These are phyloP conservation scores for Drosophila mercatorum DNA, from an alignment of 2,888 invertebrate genomes.

Conservation along the genomic window DNA sequence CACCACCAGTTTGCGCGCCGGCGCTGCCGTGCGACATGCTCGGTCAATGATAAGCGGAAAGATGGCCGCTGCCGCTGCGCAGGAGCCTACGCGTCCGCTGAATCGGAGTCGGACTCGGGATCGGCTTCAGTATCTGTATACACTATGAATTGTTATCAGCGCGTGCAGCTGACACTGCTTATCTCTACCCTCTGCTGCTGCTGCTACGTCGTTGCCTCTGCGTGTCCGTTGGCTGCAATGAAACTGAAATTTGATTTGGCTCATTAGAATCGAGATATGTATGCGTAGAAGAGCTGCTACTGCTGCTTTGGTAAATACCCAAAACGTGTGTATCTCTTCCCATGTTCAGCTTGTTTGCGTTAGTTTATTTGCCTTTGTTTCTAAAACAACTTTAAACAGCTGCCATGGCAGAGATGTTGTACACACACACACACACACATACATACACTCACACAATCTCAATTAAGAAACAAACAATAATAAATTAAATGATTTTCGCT, in stretches of 20 bases:
- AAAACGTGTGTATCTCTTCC: slow-evolving; percentile 11
- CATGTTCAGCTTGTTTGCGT: slow-evolving; percentile 30
- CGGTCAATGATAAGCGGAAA: slow-evolving; percentile 51
- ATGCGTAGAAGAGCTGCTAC: slow-evolving; percentile 11
- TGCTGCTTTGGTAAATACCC: slow-evolving; percentile 22
- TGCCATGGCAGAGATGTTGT: slow-evolving; percentile 8
- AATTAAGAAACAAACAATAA: slow-evolving; percentile 20
- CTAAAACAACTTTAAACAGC: slow-evolving; percentile 47
- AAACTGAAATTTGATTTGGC: slow-evolving; percentile 66
- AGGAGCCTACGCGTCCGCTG: slow-evolving; percentile 9
- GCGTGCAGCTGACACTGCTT: slow-evolving; percentile 14
- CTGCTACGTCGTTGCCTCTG: slow-evolving; percentile 42
- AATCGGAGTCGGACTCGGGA: neutral
- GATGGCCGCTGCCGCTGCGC: slow-evolving; percentile 32
- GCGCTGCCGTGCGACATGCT: slow-evolving; percentile 83
- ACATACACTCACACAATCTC: slow-evolving; percentile 3
- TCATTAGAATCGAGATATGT: slow-evolving; percentile 59
- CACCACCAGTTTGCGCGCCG: slow-evolving; percentile 77
- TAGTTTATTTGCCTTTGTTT: slow-evolving; percentile 38
- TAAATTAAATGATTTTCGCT: slow-evolving; percentile 40
- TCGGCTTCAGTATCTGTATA: slow-evolving; percentile 2
- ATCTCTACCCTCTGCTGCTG: slow-evolving; percentile 23
- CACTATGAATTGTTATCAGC: slow-evolving; percentile 32
- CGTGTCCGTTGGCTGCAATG: slow-evolving; percentile 51
- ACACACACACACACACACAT: slow-evolving; percentile 10